Base-by-base conservation (phyloP, 2,113 vertebrate species). In the Ginglymostoma cirratum region DNA sequence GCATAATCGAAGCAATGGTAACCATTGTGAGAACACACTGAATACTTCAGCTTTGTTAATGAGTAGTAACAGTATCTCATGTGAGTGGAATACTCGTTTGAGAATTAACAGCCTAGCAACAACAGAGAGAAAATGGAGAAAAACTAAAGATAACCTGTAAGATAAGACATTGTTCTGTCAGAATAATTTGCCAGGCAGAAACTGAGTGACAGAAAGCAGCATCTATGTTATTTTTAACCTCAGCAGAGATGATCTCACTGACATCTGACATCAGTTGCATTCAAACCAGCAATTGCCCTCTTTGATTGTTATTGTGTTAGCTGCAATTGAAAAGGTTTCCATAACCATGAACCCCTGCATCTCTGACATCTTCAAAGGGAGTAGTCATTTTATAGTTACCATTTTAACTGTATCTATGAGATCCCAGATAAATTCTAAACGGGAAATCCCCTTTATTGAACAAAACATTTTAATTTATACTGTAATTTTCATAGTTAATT, bases 241-340 rank as follows among this genome's bases (percentile, higher is more conserved):
- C 94, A 52, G 94, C 94, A 72, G 42, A 45, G 27, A 95, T 95
- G 93, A 52, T 45, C 69, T 95, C 94, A 76, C 69, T 72, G 94
- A 95, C 94, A 95, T 95, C 67, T 72, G 94, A 69, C 69, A 48
- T 48, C 48, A 76, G 67, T 95, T 95, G 67, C 94, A 52, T 12
- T 72, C 24, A 95, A 69, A 14, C 42, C 94, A 52, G 67, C 38
- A 95, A 95, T 95, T 70, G 42, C 94, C 69, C 94, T 48, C 42
- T 72, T 95, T 95, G 67, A 95, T 70, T 95, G 94, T 38, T 69
- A 95, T 69, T 30, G 65, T 38, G 65, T 93, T 93, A 93, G 34
- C 66, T 95, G 69, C 70, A 95, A 95, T 52, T 76, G 42, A 95
- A 90, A 95, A 95, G 67, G 94, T 52, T 69, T 52, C 42, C 48